Evolutionary conservation across 2,888 invertebrate species (phyloP).

Genomic region (Saturnia pavonia): DNA sequence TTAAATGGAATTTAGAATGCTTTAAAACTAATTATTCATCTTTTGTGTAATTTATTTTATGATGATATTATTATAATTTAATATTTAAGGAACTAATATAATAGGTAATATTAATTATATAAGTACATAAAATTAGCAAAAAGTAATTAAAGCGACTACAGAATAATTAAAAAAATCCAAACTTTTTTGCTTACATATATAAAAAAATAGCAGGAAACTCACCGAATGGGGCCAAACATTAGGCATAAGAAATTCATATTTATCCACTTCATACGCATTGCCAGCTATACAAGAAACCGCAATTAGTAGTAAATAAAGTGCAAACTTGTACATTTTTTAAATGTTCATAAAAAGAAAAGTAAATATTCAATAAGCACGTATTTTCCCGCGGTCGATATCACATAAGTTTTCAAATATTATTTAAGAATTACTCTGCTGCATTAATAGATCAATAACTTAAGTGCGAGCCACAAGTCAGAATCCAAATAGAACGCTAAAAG

Average conservation of each 20-base stretch:
- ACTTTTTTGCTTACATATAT: neutral
- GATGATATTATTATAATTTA: no score
- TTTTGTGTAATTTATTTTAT: no score
- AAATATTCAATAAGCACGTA: slow-evolving; percentile 11
- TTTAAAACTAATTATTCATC: neutral
- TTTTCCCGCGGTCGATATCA: slow-evolving; percentile 24
- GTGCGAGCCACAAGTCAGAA: slow-evolving; percentile 27
- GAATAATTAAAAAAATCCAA: neutral
- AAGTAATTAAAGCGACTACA: neutral
- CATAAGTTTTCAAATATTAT: neutral
- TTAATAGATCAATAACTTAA: slow-evolving; percentile 31
- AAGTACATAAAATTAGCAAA: neutral
- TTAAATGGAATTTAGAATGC: neutral
- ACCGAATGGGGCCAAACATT: slow-evolving; percentile 90
- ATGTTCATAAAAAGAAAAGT: slow-evolving; percentile 15
- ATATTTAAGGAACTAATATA: no score
- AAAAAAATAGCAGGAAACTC: slow-evolving; percentile 57
- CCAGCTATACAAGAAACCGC: slow-evolving; percentile 38
- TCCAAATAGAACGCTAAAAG: slow-evolving; percentile 41
- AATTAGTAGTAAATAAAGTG: slow-evolving; percentile 42
- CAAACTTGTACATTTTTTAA: slow-evolving; percentile 42
- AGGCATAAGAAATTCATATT: slow-evolving; percentile 90
- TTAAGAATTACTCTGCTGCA: neutral
- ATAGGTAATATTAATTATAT: neutral
- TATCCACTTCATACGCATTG: slow-evolving; percentile 59